These are phyloP conservation scores for Meloidogyne hapla DNA, from an alignment of 1,140 invertebrate genomes.

Conservation along the genomic window DNA sequence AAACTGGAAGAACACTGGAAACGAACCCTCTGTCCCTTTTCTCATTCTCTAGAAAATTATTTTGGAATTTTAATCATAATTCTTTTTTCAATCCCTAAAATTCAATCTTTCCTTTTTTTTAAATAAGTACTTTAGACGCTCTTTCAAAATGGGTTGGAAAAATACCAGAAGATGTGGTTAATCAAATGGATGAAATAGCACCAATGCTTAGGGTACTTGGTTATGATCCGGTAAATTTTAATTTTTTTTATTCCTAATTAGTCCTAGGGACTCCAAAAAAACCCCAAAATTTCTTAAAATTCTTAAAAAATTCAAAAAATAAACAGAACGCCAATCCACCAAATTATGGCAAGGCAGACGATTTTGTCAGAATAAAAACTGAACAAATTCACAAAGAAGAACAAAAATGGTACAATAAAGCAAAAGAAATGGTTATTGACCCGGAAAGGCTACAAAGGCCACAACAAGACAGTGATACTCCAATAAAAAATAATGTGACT, in stretches of 20 bases:
- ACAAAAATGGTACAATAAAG: slow-evolving; percentile 64
- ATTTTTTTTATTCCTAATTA: no score
- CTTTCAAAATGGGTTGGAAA: slow-evolving; percentile 91
- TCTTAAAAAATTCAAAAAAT: no score
- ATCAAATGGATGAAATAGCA: slow-evolving; percentile 56
- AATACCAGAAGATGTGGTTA: slow-evolving; percentile 83
- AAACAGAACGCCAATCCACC: slow-evolving; percentile 76
- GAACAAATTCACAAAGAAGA: slow-evolving; percentile 66
- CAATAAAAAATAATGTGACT: background rate
- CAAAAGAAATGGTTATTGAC: slow-evolving; percentile 49
- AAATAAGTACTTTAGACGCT: slow-evolving; percentile 70
- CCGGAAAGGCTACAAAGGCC: slow-evolving; percentile 32
- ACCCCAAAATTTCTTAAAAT: no score
- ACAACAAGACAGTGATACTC: background rate
- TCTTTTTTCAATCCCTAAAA: no score
- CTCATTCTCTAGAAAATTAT: no score
- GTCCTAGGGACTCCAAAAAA: no score
- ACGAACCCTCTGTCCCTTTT: no score
- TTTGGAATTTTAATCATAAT: no score
- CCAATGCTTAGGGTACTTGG: slow-evolving; percentile 57
- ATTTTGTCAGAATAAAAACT: slow-evolving; percentile 81
- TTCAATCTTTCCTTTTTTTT: background rate
- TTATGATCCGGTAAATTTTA: slow-evolving; percentile 51
- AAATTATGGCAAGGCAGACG: slow-evolving; percentile 82
- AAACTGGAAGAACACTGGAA: no score